These are phyloP conservation scores for Centropristis striata DNA, from an alignment of 2,113 vertebrate species.

Conservation along the genomic window DNA sequence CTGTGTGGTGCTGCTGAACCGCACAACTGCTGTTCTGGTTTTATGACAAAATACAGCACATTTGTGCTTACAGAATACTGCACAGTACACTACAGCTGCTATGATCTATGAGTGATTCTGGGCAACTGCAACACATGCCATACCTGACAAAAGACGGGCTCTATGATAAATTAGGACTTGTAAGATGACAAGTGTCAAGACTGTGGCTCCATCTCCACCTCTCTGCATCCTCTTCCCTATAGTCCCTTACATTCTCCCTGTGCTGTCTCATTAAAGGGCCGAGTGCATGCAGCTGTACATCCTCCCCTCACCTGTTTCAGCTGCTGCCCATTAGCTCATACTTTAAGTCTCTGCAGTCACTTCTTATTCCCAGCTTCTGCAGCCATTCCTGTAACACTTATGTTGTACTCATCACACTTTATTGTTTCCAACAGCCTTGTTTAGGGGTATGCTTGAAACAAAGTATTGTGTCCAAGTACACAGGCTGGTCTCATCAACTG, in stretches of 20 bases:
- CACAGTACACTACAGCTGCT: conserved; percentile 21
- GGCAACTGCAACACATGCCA: conserved; percentile 22
- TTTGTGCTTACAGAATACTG: conserved; percentile 16
- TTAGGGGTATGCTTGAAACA: background rate
- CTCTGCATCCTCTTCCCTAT: conserved; percentile 5
- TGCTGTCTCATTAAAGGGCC: conserved; percentile 1
- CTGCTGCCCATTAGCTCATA: conserved; percentile 30
- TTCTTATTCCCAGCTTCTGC: conserved; percentile 5
- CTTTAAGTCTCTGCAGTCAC: conserved; percentile 4
- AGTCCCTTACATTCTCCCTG: conserved; percentile 26
- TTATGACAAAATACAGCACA: conserved; percentile 25
- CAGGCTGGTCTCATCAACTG: no score
- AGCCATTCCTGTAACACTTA: background rate
- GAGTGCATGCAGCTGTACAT: conserved; percentile 14
- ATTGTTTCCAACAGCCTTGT: conserved; percentile 1
- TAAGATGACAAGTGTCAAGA: conserved; percentile 49
- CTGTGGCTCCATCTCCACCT: conserved; percentile 28
- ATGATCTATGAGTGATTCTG: conserved; percentile 6
- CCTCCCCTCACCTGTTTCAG: conserved; percentile 26
- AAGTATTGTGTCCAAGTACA: no score
- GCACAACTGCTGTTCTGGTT: conserved; percentile 7
- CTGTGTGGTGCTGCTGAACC: conserved; percentile 15
- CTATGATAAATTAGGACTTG: conserved; percentile 43
- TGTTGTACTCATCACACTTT: background rate
- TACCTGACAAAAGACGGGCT: conserved; percentile 37